Base-by-base conservation (phyloP, 1,140 invertebrate species). In the Drosophila nebulosa region DNA sequence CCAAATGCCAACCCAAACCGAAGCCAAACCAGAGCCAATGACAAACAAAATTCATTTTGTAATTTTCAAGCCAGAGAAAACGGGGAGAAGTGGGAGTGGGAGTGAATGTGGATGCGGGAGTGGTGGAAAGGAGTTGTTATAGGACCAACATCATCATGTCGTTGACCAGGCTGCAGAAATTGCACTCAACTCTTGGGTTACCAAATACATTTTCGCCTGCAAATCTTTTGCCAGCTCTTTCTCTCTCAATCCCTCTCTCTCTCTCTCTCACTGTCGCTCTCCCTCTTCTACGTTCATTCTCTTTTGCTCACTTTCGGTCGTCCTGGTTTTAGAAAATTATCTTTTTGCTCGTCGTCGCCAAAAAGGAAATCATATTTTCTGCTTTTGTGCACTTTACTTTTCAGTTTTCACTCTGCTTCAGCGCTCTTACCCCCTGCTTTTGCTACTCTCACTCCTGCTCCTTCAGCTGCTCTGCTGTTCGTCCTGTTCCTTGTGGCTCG, bases 311-410 rank as follows among this genome's bases (percentile, higher is more conserved):
- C 32, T 42, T 32, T 55, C 35, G n/a, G 39, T 65, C 63, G 68
- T 78, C 84, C 61, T 76, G 80, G 74, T 62, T 78, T 90, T 90
- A 90, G 88, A 90, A 90, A 90, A 90, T 90, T 90, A 90, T 90
- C 88, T 90, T 90, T 90, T 79, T 90, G 79, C 74, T 88, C 74
- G 78, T 90, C 88, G 79, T 90, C 80, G 84, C 89, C 89, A 86
- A 90, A 90, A 89, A 90, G 89, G 89, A 90, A 90, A 90, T 90
- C 89, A 90, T 90, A 90, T 90, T 90, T 90, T 90, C 89, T 90
- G 88, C 88, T 90, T 90, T 89, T 90, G 83, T 90, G 89, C 88
- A 89, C 79, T 90, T 85, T 90, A 90, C 79, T 90, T 90, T 90
- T 90, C 72, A 90, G 76, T 83, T 90, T 90, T 84, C 79, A 64